Base-by-base conservation (phyloP, 2,888 invertebrate species). In the Yponomeuta cagnagella region DNA sequence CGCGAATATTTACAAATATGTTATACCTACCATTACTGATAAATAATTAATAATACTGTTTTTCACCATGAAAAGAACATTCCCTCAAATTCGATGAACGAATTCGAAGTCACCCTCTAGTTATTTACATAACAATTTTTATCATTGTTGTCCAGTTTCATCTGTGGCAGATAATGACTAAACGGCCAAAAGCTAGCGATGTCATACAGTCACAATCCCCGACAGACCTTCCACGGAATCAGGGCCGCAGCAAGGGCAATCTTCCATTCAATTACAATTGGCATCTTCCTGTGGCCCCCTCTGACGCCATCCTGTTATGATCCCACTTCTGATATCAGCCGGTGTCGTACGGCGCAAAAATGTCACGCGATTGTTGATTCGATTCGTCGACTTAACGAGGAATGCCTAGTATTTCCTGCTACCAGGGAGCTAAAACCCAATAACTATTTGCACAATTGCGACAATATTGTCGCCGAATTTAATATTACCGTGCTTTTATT, bases 271-370 rank as follows among this genome's bases (percentile, higher is more conserved):
- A 58, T 15, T 77, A 77, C 89, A 89, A 90, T 89, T 88, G 88
- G 76, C 77, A 73, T 77, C 87, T 85, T 90, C 90, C 90, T 90
- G 90, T 79, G 76, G 73, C 70, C 71, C 74, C 75, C 79, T 63
- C 58, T 73, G 78, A 77, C 88, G 85, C 83, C 78, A 86, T 86
- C 88, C 84, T 86, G 80, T 72, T 58, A 58, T 58, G 52, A 58
- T 12, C 52, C 52, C 52, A 15, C 52, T 58, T 58, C 52, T 58
- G 52, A 58, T 58, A 15, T 15, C 12, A 15, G 52, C 52, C 52
- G 3, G 52, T 12, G 15, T 15, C 15, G 8, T 15, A 15, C 15
- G 1, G 52, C 6, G 52, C 52, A 58, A 58, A 58, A 58, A 3
- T 58, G 12, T 15, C 52, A 15, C 52, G 52, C 52, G 52, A 58